Evolutionary conservation across 1,140 invertebrate species (phyloP), one percentile per base, ranked within the genome.

Genomic region (Microplitis mediator): DNA sequence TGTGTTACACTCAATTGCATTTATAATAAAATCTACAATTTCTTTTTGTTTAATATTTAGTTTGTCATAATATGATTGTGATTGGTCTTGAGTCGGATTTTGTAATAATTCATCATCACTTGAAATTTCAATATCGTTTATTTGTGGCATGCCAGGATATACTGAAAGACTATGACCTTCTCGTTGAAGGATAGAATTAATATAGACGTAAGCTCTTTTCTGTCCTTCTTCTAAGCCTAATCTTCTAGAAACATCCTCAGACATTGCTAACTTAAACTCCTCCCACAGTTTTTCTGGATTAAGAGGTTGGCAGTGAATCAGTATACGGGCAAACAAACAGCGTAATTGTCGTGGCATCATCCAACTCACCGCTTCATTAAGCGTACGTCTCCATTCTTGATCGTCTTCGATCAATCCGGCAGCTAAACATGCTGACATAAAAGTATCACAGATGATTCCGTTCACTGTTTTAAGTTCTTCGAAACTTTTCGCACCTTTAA

Each of bases 381-480:
- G 56, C 16, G 71, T 56, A 16, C 54, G 50, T 67, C 34, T 34
- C 64, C 63, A 73, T 66, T 73, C 71, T 11, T 67, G n/a, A 36
- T 74, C 73, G 56, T 74, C 69, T 68, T 74, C 73, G 32, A 74
- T 74, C 11, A 74, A 62, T 5, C 73, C 73, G 13, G 67, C 67
- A 35, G 69, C 50, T 39, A 74, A 68, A 64, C 64, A 74, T 34
- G 73, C 52, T 11, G 6, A n/a, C 13, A 67, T 45, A 63, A 35
- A 74, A 11, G 69, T 74, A n/a, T 52, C 50, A 13, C 68, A 50
- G 3, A 66, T 11, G 52, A 50, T 23, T 23, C 23, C 23, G 23
- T 23, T 23, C 23, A 23, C 23, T 23, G 23, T 23, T 23, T 23
- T 23, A 6, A 74, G 58, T 39, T 61, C 14, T n/a, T 71, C 60